These are phyloP conservation scores for Menidia menidia DNA, from an alignment of 2,797 vertebrate species.

Conservation along the genomic window DNA sequence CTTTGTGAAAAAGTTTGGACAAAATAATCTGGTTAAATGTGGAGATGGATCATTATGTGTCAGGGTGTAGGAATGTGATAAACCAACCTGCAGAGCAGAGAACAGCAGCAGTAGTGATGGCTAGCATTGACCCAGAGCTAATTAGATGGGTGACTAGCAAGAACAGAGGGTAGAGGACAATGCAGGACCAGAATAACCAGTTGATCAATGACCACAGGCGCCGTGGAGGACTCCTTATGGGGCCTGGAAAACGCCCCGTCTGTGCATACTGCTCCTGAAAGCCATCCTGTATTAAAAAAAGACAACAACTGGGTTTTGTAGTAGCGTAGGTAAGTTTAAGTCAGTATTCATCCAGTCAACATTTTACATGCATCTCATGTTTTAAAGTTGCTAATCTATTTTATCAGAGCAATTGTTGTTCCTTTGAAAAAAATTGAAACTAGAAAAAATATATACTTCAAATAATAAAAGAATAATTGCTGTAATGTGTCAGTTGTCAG, in stretches of 20 bases:
- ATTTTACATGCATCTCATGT: too few relatives aligned
- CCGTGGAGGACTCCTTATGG: conserved; percentile 72
- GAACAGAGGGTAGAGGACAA: conserved; percentile 90
- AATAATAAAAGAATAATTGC: too few relatives aligned
- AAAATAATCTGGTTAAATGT: conserved; percentile 55
- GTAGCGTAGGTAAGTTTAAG: too few relatives aligned
- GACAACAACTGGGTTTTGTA: background rate
- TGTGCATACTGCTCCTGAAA: conserved; percentile 90
- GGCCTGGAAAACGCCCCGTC: conserved; percentile 87
- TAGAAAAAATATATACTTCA: too few relatives aligned
- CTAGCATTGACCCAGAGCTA: conserved; percentile 87
- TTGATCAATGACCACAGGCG: conserved; percentile 90
- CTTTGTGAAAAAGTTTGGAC: conserved; percentile 52
- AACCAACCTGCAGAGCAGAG: conserved; percentile 89
- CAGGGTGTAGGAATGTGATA: background rate
- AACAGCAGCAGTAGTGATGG: conserved; percentile 81
- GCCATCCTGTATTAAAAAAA: conserved; percentile 83
- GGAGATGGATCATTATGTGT: conserved; percentile 8
- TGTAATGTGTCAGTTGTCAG: too few relatives aligned
- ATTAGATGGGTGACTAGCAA: conserved; percentile 85
- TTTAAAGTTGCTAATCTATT: too few relatives aligned
- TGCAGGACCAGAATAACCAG: conserved; percentile 91
- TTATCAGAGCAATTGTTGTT: too few relatives aligned
- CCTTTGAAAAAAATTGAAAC: too few relatives aligned
- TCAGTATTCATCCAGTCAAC: too few relatives aligned